A percentile compares a stretch with the other conserved stretches of the same genome.
Evolutionary conservation across 2,113 vertebrate species (phyloP).

Genomic region (Octodon degus): DNA sequence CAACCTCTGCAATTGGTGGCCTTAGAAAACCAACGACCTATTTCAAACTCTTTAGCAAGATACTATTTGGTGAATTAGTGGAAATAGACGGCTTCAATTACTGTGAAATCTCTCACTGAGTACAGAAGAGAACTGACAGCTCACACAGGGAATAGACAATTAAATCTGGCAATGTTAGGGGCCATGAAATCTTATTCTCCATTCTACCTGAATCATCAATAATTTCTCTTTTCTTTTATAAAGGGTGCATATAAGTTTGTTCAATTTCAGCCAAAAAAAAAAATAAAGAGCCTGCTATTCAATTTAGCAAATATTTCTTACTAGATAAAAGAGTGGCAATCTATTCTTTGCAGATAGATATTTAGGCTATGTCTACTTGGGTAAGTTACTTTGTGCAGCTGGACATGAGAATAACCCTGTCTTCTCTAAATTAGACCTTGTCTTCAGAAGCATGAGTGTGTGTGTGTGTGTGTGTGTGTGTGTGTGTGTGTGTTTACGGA

Average conservation of each 20-base stretch:
- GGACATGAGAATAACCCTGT: background rate
- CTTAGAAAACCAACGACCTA: background rate
- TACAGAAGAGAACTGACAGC: background rate
- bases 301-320: background rate
- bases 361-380: background rate
- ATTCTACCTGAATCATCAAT: background rate
- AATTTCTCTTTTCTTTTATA: conserved; percentile 10
- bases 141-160: background rate
- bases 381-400: background rate
- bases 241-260: background rate
- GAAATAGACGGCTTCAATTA: background rate
- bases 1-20: background rate
- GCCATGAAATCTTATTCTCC: background rate
- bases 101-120: background rate
- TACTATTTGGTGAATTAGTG: background rate
- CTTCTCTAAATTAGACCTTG: background rate
- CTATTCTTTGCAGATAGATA: background rate
- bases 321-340: background rate
- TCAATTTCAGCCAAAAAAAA: background rate
- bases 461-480: background rate
- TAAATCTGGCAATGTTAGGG: background rate
- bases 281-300: background rate
- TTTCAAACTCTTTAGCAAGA: background rate
- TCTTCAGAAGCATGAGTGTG: background rate
- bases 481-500: too few relatives aligned